Base-by-base conservation (phyloP, 2,113 vertebrate genomes). In the Uropsilus gracilis region DNA sequence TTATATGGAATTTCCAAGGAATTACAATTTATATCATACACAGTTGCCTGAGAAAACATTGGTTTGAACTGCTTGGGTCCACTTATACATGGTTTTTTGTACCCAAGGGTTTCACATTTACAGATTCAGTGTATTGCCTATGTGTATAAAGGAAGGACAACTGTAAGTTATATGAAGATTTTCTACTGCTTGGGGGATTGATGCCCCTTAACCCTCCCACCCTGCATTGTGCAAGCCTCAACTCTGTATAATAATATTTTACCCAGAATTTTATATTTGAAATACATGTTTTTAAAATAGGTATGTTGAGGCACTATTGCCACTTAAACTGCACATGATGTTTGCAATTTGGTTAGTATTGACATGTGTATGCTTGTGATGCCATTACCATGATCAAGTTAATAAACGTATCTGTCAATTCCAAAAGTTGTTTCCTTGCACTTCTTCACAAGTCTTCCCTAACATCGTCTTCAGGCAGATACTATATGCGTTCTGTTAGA, bases 181-280 rank as follows among this genome's bases (percentile, higher is more conserved):
- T 55, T 55, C 22, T 24, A 55, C 18, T 55, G 53, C 22, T 17
- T 22, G 53, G 18, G 53, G 20, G 20, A 55, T 55, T 55, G 53
- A 22, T 7, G 22, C 20, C 53, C 20, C 53, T 18, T 18, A 55
- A 24, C 53, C 53, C 53, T 55, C 18, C 20, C 20, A 55, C 53
- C 20, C 53, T 55, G 53, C 53, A 55, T 55, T 55, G 53, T 55
- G 53, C 22, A 55, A 55, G 53, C 53, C 18, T 68, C 64, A 68
- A 34, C 64, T 61, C 59, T 34, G 32, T 32, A 68, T 16, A 34
- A 10, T 32, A 32, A 68, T 64, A 26, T 81, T 78, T 95, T 78
- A 91, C 37, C 37, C 16, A 86, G 53, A 90, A n/a, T 86, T 95
- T 92, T 34, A 0, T 92, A 17, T 90, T 77, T 83, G 64, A 53